These are phyloP conservation scores for Bradypodion ventrale DNA, from an alignment of 2,797 vertebrate species.

Conservation along the genomic window DNA sequence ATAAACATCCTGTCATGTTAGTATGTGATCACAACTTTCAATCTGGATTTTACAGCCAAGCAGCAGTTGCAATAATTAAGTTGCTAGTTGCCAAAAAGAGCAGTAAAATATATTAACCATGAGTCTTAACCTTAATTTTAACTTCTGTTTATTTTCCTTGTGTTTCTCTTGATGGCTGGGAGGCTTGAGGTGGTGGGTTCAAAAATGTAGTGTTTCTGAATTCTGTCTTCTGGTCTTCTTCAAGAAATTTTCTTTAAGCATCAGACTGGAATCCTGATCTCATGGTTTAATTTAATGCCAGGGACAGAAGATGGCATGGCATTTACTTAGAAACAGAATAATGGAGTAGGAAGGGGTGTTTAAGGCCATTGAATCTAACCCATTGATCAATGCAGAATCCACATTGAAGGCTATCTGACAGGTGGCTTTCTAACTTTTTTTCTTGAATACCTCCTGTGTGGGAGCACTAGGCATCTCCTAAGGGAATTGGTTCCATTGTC, in stretches of 20 bases:
- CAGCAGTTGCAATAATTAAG: not conserved
- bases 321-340: not conserved
- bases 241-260: not conserved
- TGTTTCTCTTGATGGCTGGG: not conserved
- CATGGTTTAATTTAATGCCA: not conserved
- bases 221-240: not conserved
- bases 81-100: not conserved
- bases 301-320: not conserved
- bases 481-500: no score
- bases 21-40: slow-evolving; percentile 44
- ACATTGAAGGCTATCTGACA: no score
- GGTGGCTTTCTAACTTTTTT: no score
- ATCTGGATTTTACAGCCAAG: slow-evolving; percentile 14
- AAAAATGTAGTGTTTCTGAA: no score
- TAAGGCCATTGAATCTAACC: no score
- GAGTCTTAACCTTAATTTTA: not conserved
- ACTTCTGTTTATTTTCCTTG: not conserved
- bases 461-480: no score
- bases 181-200: no score
- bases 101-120: not conserved
- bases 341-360: no score
- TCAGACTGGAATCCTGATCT: not conserved
- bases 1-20: slow-evolving; percentile 33
- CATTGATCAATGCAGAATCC: no score
- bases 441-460: no score